Base-by-base conservation (phyloP, 2,797 vertebrate genomes). In the Gastrophryne carolinensis region DNA sequence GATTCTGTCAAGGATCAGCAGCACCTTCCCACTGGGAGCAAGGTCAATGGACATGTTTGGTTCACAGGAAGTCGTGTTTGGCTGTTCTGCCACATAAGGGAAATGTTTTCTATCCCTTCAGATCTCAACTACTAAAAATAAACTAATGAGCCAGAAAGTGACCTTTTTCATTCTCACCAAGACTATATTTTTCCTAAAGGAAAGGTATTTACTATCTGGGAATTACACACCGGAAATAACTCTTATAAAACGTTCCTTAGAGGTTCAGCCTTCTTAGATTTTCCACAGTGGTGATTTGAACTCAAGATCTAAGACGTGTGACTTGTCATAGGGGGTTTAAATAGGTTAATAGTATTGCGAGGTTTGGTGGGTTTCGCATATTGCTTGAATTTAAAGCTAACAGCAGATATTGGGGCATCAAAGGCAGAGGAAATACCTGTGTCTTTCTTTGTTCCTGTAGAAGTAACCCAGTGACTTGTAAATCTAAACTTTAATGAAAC, bases 31-130 rank as follows among this genome's bases (percentile, higher is more conserved):
- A 89, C 86, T 85, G 86, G 85, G 90, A 90, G 88, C 86, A 91
- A 94, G 93, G 94, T 95, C 94, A 94, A 82, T 86, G 88, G 80
- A 86, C 93, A 94, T 94, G 92, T 92, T 93, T 84, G 81, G 83
- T 90, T 83, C 91, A 91, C 92, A 93, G 94, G 94, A 96, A 96
- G 90, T 85, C 86, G 79, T 90, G 90, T 88, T 88, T 87, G 85
- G 84, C 88, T 90, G 90, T 88, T 88, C 87, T 86, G 84, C 88
- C 87, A 89, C 93, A 92, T 93, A 93, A 93, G 91, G 93, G 94
- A 95, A 95, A 90, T 91, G 90, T 88, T 92, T 88, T 93, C 82
- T 82, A 84, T 88, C 77, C 88, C 85, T 79, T 91, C 82, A 88
- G 90, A 90, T 90, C 87, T 90, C 71, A 74, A 84, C 82, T 79